Evolutionary conservation across 2,888 invertebrate species (phyloP), one percentile per base, ranked within the genome.

Genomic region (Lithodes maja): DNA sequence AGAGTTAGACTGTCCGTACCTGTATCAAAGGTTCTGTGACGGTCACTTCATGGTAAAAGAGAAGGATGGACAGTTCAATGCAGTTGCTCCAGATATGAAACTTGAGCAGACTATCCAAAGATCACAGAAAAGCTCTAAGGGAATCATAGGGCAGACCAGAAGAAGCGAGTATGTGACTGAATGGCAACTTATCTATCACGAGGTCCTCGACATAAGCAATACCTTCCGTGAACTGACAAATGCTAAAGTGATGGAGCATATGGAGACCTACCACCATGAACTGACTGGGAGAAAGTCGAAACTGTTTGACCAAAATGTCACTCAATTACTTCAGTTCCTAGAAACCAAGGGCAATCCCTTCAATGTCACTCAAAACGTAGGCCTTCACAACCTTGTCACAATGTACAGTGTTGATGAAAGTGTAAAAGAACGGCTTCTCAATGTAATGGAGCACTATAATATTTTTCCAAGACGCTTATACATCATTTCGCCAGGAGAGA

Each of bases 21-120:
- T 81, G 0, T n/a, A n/a, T n/a, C n/a, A n/a, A n/a, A 0, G 0
- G 1, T 1, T 1, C 1, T 78, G 2, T 1, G 1, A 1, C 1
- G 33, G 33, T 1, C 0, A 81, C 0, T 81, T 61, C 2, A 1
- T 17, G 53, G 1, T 17, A 1, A 78, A 78, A 1, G 74, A 74
- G 1, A 3, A 1, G 15, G 49, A 17, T 0, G 1, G 78, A 1
- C 2, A 1, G 1, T 78, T 78, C 2, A n/a, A n/a, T n/a, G n/a
- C n/a, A n/a, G 1, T 1, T n/a, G 81, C 81, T 1, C 3, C 15
- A 0, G 55, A 54, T 81, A 54, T 81, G 81, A 81, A 81, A 2
- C 33, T 81, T 1, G 81, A 81, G 2, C 81, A 81, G 33, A 1
- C 55, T 1, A 52, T 0, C 0, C 68, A 81, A 1, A 1, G 61